Percentiles rank a stretch among this genome's conserved stretches.
Evolutionary conservation across 2,888 invertebrate species (phyloP).

Genomic region (Agrochola circellaris): DNA sequence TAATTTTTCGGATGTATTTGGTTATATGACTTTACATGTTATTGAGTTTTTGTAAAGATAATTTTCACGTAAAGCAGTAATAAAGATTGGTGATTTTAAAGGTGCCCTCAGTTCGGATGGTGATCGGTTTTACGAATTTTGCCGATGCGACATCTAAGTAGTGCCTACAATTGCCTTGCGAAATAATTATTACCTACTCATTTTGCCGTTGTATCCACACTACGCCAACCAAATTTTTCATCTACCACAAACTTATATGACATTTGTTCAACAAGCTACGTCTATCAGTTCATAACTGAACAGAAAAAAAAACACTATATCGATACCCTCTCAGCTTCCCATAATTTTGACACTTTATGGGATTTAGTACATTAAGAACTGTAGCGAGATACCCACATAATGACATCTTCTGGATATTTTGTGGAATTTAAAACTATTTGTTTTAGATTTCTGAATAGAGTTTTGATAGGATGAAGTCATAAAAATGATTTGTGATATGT

Average conservation of each 20-base stretch:
- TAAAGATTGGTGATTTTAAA: no score
- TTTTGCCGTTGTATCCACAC: conserved; percentile 39
- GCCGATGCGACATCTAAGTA: no score
- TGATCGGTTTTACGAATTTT: no score
- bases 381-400: conserved; percentile 67
- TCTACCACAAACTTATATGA: conserved; percentile 64
- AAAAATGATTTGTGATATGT: conserved; percentile 51
- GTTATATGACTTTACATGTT: no score
- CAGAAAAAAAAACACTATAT: conserved; percentile 65
- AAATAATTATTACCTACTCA: not conserved
- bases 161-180: no score
- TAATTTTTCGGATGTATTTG: no score
- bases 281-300: conserved; percentile 60
- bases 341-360: conserved; percentile 75
- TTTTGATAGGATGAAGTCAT: conserved; percentile 53
- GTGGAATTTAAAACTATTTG: conserved; percentile 52
- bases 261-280: conserved; percentile 65
- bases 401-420: conserved; percentile 48
- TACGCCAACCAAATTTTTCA: conserved; percentile 6
- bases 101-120: no score
- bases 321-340: conserved; percentile 62
- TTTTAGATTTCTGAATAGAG: conserved; percentile 54
- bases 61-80: no score
- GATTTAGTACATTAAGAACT: conserved; percentile 68
- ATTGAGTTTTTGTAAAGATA: no score